Base-by-base conservation (phyloP, 2,888 invertebrate genomes). In the Crematogaster levior region DNA sequence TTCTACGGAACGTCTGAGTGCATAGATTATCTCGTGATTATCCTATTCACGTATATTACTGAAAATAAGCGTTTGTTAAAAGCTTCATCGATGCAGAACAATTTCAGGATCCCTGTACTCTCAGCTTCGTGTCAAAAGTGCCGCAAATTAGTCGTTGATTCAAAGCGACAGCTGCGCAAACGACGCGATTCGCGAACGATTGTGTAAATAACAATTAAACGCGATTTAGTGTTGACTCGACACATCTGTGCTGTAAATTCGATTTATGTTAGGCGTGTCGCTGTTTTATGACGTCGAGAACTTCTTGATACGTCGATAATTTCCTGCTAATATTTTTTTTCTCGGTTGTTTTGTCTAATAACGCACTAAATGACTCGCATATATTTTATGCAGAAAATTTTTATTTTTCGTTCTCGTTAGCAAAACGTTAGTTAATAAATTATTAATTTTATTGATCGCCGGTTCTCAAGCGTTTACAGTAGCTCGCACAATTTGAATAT, bases 201-300 rank as follows among this genome's bases (percentile, higher is more conserved):
- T 88, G 88, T 83, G 65, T 84, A 88, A 88, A 88, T 68, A 70
- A 88, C 84, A 88, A 88, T 88, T 88, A 88, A 79, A 79, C 30
- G 43, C 77, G 68, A 77, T 79, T 68, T 79, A 70, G n/a, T 68
- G 56, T 68, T 43, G 30, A 56, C 40, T 40, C 43, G 30, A 30
- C 53, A 68, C 24, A 21, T 40, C 27, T 58, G 21, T 65, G 12
- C 37, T 60, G 10, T 73, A 68, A 87, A 85, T 66, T 82, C 72
- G 73, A 83, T n/a, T n/a, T n/a, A 30, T 56, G 60, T 43, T 70
- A 63, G 46, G 66, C 60, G 61, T 61, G 75, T 86, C 83, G 81
- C 66, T 84, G 81, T 83, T 48, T 77, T 40, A 4, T 48, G 83
- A 63, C 81, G 65, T 43, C 53, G 81, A 81, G 66, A 46, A 83